phyloP scores from a whole-genome alignment of 1,140 invertebrate genomes.

The Triops cancriformis region DNA sequence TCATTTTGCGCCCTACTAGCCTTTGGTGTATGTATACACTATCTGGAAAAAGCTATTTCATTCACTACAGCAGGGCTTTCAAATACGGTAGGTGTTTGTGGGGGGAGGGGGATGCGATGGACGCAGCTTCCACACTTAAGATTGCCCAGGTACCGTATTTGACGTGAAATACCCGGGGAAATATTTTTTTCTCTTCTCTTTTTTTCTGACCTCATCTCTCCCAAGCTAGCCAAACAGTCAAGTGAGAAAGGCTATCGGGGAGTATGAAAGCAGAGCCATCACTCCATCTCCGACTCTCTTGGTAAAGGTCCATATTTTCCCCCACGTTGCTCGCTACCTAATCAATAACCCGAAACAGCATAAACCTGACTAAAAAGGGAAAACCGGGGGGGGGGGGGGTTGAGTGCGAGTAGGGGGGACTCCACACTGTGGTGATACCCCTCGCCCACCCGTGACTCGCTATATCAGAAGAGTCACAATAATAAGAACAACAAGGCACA shows the following conservation, averaged over 20 bases:
- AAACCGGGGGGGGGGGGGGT: too few relatives aligned
- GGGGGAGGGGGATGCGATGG: neutral
- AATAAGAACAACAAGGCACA: neutral
- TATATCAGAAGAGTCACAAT: neutral
- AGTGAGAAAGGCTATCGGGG: neutral
- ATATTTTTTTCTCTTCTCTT: neutral
- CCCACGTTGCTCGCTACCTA: neutral
- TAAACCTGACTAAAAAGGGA: conserved; percentile 1
- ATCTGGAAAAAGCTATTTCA: neutral
- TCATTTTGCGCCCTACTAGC: neutral
- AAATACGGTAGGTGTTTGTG: neutral
- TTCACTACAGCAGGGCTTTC: too few relatives aligned
- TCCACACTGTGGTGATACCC: neutral
- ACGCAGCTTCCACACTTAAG: neutral
- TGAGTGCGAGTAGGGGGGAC: neutral
- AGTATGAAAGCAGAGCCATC: neutral
- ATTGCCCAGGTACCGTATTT: neutral
- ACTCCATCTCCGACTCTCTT: neutral
- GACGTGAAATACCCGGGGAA: neutral
- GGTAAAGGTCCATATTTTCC: neutral
- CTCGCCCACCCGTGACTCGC: neutral
- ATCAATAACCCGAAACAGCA: conserved; percentile 1
- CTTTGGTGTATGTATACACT: too few relatives aligned
- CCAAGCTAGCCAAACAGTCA: neutral
- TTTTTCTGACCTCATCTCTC: neutral